Percentiles rank a stretch among this genome's conserved stretches.
Evolutionary conservation across 2,888 invertebrate species (phyloP).

Genomic region (Macaria notata): DNA sequence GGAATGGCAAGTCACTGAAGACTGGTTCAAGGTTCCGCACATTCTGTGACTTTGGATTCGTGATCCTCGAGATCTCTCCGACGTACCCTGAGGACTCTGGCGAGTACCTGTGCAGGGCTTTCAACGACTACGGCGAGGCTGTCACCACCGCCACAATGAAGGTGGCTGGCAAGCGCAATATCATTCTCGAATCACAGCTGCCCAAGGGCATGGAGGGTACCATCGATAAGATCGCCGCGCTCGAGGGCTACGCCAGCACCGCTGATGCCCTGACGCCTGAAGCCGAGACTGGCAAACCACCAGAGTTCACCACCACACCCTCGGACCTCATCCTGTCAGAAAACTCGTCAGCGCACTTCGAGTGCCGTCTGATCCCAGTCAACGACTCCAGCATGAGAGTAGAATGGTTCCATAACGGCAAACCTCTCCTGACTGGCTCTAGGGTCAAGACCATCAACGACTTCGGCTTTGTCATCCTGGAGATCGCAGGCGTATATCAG

Average conservation of each 20-base stretch:
- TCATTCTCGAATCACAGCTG: constrained; percentile 94
- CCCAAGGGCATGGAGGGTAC: constrained; percentile 97
- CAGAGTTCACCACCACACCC: constrained; percentile 94
- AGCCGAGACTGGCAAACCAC: constrained; percentile 93
- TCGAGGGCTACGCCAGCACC: constrained; percentile 91
- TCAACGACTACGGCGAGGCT: constrained; percentile 94
- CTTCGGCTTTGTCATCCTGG: constrained; percentile 98
- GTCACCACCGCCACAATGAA: constrained; percentile 95
- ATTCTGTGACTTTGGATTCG: constrained; percentile 98
- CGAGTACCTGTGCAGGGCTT: constrained; percentile 93
- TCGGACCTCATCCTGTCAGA: constrained; percentile 92
- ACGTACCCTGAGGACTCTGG: constrained; percentile 98
- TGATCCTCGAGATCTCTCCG: constrained; percentile 97
- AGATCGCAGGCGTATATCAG: constrained; percentile 96
- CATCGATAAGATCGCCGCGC: constrained; percentile 95
- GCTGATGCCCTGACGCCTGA: constrained; percentile 86
- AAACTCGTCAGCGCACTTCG: constrained; percentile 95
- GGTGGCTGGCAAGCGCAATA: constrained; percentile 94
- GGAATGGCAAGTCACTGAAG: constrained; percentile 94
- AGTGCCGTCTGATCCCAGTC: constrained; percentile 93
- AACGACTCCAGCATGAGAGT: constrained; percentile 97
- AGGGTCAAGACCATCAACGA: constrained; percentile 98
- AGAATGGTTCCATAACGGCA: constrained; percentile 99
- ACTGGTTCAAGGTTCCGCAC: constrained; percentile 97
- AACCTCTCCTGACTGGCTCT: constrained; percentile 94